A percentile compares a stretch with the other conserved stretches of the same genome.
Conservation (phyloP, 64 coral and sea anemone species). For the Hydrozoanthus tunicans region DNA sequence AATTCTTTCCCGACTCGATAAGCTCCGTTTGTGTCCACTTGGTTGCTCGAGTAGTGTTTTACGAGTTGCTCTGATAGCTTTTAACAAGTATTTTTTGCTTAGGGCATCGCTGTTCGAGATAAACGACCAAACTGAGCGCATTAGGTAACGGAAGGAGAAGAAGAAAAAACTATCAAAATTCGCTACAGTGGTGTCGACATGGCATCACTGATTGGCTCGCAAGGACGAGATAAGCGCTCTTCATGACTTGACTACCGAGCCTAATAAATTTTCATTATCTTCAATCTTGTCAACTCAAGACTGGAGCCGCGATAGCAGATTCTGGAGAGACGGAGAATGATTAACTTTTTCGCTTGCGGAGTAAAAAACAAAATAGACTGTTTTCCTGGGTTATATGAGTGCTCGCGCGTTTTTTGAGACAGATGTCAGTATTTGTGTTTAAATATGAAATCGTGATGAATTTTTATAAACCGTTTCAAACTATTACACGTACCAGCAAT, state of each 20-base stretch:
- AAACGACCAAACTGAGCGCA: constrained; percentile 20
- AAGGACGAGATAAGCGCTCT: constrained; percentile 44
- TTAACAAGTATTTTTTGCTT: constrained; percentile 29
- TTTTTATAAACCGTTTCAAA: background rate
- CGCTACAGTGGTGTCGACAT: background rate
- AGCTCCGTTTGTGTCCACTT: background rate
- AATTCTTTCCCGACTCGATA: too few species aligned
- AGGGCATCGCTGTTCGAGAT: constrained; percentile 37
- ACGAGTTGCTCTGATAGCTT: constrained; percentile 1
- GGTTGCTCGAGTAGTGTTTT: background rate
- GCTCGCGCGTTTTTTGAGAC: background rate
- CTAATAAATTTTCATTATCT: constrained; percentile 63
- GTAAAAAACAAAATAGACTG: background rate
- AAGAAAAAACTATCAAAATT: constrained; percentile 19
- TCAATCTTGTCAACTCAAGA: constrained; percentile 56
- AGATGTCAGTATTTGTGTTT: background rate
- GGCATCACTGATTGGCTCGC: constrained; percentile 30
- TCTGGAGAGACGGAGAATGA: constrained; percentile 25
- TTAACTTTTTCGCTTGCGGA: constrained; percentile 13
- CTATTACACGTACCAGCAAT: background rate
- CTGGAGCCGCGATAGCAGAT: constrained; percentile 32
- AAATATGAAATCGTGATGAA: constrained; percentile 2
- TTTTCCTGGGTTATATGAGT: background rate
- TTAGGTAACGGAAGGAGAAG: constrained; percentile 46
- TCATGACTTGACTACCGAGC: constrained; percentile 32